A percentile compares a stretch with the other conserved stretches of the same genome.
These are phyloP conservation scores for Nymphalis io DNA, from an alignment of 1,140 invertebrate species.

Conservation along the genomic window DNA sequence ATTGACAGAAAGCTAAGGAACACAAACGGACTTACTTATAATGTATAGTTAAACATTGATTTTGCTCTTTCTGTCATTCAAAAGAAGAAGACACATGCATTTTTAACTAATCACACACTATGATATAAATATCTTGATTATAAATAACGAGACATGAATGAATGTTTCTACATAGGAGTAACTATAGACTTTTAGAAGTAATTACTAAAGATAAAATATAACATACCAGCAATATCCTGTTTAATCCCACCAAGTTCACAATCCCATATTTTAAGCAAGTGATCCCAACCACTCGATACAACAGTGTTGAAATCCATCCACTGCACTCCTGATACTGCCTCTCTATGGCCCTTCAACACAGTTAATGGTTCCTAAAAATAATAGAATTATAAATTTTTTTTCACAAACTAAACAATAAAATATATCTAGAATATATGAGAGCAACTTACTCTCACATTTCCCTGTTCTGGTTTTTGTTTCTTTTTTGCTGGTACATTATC, in stretches of 20 bases:
- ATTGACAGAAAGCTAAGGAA: too few relatives aligned
- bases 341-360: constrained; percentile 95
- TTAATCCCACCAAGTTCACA: constrained; percentile 91
- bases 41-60: too few relatives aligned
- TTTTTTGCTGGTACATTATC: constrained; percentile 78
- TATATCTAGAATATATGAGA: neutral
- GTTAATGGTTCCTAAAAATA: constrained; percentile 88
- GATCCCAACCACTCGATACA: constrained; percentile 95
- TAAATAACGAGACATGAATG: too few relatives aligned
- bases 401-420: neutral
- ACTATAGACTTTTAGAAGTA: too few relatives aligned
- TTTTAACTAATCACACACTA: too few relatives aligned
- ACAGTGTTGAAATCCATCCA: constrained; percentile 91
- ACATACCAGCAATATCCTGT: constrained; percentile 87
- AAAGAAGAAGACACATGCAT: too few relatives aligned
- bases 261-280: constrained; percentile 97
- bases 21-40: too few relatives aligned
- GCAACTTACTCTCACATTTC: constrained; percentile 40
- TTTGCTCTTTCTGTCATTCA: too few relatives aligned
- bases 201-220: too few relatives aligned
- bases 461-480: constrained; percentile 75
- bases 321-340: constrained; percentile 90
- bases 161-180: too few relatives aligned
- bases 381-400: constrained; percentile 2
- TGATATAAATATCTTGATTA: too few relatives aligned